A percentile compares a stretch with the other conserved stretches of the same genome.
Conservation (phyloP, 1,140 invertebrate genomes). For the Aphaenogaster floridana region DNA sequence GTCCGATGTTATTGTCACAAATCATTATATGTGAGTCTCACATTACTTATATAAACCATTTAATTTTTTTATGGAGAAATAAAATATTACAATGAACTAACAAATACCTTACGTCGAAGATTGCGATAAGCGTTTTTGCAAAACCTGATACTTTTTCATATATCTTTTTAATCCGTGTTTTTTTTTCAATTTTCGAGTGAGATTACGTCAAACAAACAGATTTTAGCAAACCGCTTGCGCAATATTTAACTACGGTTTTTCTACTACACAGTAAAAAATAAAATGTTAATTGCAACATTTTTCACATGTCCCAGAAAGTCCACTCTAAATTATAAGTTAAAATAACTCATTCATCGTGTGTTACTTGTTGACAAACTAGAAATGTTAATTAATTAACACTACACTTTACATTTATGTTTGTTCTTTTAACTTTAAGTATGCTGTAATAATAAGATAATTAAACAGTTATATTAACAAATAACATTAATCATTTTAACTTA, state of each 20-base stretch:
- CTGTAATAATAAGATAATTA: too few species aligned
- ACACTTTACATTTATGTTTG: too few species aligned
- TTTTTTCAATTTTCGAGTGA: background rate
- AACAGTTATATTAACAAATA: too few species aligned
- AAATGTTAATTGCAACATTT: too few species aligned
- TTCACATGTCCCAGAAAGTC: too few species aligned
- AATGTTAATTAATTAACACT: too few species aligned
- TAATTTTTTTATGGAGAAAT: background rate
- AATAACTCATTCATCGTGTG: too few species aligned
- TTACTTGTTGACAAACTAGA: too few species aligned
- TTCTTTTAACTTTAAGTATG: too few species aligned
- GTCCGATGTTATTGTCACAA: background rate
- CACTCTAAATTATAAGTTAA: too few species aligned
- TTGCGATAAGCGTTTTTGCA: background rate
- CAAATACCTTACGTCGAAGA: background rate
- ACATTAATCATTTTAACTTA: too few species aligned
- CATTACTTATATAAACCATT: conserved; percentile 1
- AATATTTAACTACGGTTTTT: background rate
- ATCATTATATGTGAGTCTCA: background rate
- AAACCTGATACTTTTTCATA: background rate
- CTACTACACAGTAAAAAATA: background rate
- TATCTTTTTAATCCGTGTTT: background rate
- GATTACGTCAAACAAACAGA: background rate
- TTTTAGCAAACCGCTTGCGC: background rate
- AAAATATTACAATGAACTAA: background rate